Evolutionary conservation across 2,113 vertebrate species (phyloP), one percentile per base, ranked within the genome.

Genomic region (Tenebrosternarchus preto): DNA sequence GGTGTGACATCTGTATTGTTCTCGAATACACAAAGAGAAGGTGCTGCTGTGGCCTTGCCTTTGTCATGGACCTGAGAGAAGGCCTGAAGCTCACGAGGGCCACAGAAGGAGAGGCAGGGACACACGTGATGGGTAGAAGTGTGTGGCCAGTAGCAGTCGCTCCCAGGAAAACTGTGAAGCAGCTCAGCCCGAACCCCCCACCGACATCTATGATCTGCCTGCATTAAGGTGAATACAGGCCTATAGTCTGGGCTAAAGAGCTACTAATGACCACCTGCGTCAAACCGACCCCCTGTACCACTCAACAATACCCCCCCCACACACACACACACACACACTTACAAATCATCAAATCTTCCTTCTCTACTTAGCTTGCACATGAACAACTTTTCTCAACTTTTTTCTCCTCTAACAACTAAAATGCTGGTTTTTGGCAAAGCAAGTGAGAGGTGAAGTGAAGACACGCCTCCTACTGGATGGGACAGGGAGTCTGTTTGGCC

Each of bases 1-100:
- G 73, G 83, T 84, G 89, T 86, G 80, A 85, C 88, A 88, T 85
- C 17, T 17, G 85, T 27, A 90, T 93, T 93, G 91, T 93, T 81
- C 85, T 50, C 87, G 83, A 94, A 92, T 92, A 92, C 89, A 92
- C 93, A 93, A 93, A 90, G 86, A 85, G 86, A 89, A 91, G 90
- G 90, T 90, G 88, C 90, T 89, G 50, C 33, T 89, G 50, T 36
- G 78, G 69, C 64, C 80, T 73, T 25, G 57, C 88, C 76, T 89
- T 92, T 93, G 90, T 92, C 82, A 83, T 60, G 5, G 33, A 78
- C 36, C 85, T 90, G 88, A 83, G 87, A 87, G 88, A 88, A 84
- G 72, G 69, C 63, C 31, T 76, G 25, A n/a, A n/a, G n/a, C n/a
- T n/a, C n/a, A n/a, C n/a, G n/a, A n/a, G 69, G 22, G 75, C 24